Evolutionary conservation across 2,888 invertebrate genomes (phyloP), one percentile per base, ranked within the genome.

Genomic region (Cabera pusaria): DNA sequence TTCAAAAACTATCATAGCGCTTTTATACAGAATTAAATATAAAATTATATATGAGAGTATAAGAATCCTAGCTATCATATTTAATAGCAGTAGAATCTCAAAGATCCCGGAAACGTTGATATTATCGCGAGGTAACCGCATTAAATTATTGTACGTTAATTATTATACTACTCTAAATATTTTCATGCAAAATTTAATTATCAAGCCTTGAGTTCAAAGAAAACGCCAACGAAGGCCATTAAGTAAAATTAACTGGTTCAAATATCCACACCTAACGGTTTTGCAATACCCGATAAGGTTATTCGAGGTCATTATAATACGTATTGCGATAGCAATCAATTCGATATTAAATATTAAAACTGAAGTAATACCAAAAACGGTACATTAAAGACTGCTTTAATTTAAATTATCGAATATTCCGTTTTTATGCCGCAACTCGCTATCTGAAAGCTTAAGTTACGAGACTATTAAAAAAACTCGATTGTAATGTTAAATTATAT

Each of bases 281-380:
- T 44, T 32, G 44, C 56, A 32, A 54, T 52, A 33, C 46, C 45
- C 54, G 61, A 64, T 62, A 61, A 61, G 61, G 61, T 68, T 56
- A 61, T 58, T 49, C 50, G 63, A 66, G 64, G 64, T 66, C 58
- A 53, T 41, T 44, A 38, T 39, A 50, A 55, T 59, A 49, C 51
- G 50, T 56, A 5, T 28, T 40, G 31, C 34, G 35, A 31, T 18
- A 25, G 29, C 35, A 31, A 35, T 33, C 28, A 34, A 34, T 16
- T 10, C 14, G 31, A 26, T 26, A 40, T 34, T 44, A 22, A 46
- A 50, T 49, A 44, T 50, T 34, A 35, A 38, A 14, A 45, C 41
- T 47, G 29, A 33, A 47, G 35, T 34, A 38, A 40, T 32, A 40
- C 42, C 50, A 48, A 51, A 53, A 53, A 42, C 50, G 54, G 53